These are phyloP conservation scores for Cheilosia scutellata DNA, from an alignment of 2,888 invertebrate genomes.

Conservation along the genomic window DNA sequence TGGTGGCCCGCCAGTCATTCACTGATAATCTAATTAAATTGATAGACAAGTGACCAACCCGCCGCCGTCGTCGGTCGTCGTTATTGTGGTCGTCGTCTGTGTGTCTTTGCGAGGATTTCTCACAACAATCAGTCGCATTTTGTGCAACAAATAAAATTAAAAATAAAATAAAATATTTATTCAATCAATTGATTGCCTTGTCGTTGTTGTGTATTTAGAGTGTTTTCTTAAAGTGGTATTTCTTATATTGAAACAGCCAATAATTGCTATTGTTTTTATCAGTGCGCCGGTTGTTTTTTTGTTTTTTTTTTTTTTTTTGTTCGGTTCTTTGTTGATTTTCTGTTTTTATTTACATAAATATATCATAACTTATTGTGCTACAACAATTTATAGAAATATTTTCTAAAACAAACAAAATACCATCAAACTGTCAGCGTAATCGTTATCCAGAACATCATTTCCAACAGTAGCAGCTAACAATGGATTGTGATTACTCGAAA, in stretches of 20 bases:
- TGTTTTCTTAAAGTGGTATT: conserved; percentile 35
- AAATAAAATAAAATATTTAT: conserved; percentile 56
- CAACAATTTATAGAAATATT: conserved; percentile 12
- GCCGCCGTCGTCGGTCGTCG: background rate
- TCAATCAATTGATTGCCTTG: conserved; percentile 70
- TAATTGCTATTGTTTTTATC: conserved; percentile 59
- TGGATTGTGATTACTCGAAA: conserved; percentile 75
- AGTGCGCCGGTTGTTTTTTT: conserved; percentile 46
- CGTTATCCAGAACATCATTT: conserved; percentile 18
- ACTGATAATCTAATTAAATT: conserved; percentile 75
- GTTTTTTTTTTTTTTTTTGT: conserved; percentile 7
- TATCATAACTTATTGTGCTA: conserved; percentile 12
- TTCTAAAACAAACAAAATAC: conserved; percentile 25
- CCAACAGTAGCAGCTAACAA: conserved; percentile 39
- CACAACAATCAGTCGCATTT: conserved; percentile 71
- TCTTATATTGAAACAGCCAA: conserved; percentile 47
- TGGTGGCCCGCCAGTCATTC: conserved; percentile 64
- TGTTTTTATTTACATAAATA: background rate
- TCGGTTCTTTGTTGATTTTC: conserved; percentile 20
- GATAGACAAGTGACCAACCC: conserved; percentile 67
- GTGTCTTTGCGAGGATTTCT: conserved; percentile 53
- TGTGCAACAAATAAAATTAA: conserved; percentile 61
- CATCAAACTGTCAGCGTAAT: conserved; percentile 8
- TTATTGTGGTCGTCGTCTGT: conserved; percentile 20
- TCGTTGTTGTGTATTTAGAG: conserved; percentile 36